These are phyloP conservation scores for Hormaphis cornu DNA, from an alignment of 1,140 invertebrate genomes.

Conservation along the genomic window DNA sequence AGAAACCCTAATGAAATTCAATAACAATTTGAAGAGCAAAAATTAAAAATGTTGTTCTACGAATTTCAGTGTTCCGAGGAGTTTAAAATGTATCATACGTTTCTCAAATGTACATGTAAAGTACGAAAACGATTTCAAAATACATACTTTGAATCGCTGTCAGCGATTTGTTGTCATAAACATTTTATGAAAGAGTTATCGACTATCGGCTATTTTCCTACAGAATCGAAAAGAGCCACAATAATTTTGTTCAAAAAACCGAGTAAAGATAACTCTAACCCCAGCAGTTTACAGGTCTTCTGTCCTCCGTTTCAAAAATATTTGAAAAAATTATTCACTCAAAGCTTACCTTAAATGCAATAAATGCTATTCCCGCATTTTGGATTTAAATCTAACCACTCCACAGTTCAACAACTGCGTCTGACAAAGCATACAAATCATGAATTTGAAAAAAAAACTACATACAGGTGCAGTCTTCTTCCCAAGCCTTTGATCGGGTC, in stretches of 20 bases:
- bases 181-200: too few relatives aligned
- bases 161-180: too few relatives aligned
- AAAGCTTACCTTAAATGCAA: conserved; percentile 24
- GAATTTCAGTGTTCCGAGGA: too few relatives aligned
- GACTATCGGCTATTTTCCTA: conserved; percentile 39
- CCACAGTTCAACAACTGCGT: conserved; percentile 39
- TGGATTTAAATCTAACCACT: conserved; percentile 40
- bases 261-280: conserved; percentile 39
- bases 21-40: too few relatives aligned
- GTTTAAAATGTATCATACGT: too few relatives aligned
- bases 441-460: conserved; percentile 33
- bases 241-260: conserved; percentile 40
- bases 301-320: conserved; percentile 34
- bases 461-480: conserved; percentile 34
- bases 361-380: conserved; percentile 40
- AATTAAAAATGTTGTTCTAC: too few relatives aligned
- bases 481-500: conserved; percentile 39
- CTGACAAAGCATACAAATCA: conserved; percentile 30
- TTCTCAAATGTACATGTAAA: too few relatives aligned
- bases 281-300: conserved; percentile 40
- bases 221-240: conserved; percentile 41
- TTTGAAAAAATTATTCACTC: neutral
- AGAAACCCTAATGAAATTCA: too few relatives aligned
- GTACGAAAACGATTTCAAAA: too few relatives aligned
- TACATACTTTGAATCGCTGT: too few relatives aligned